phyloP scores from a whole-genome alignment of 2,797 vertebrate genomes.

The Scarus forsteni region DNA sequence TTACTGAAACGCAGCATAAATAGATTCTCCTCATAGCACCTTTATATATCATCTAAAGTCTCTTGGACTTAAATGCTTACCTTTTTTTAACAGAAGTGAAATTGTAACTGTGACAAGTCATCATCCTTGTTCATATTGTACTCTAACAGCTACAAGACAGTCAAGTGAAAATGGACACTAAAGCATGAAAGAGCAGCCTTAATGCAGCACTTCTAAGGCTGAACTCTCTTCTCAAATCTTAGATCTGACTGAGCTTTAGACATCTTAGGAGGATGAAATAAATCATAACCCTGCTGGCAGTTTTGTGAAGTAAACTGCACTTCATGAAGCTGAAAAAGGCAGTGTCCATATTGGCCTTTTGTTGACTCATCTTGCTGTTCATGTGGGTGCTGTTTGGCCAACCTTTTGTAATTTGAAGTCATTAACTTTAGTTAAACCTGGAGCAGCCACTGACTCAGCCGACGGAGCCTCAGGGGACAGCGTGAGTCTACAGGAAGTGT shows the following conservation, averaged over 20 bases:
- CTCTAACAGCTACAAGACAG: too few relatives aligned
- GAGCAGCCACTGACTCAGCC: slow-evolving; percentile 18
- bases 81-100: too few relatives aligned
- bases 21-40: too few relatives aligned
- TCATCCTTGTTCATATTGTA: too few relatives aligned
- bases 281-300: slow-evolving; percentile 24
- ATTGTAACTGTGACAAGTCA: too few relatives aligned
- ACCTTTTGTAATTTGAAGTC: slow-evolving; percentile 7
- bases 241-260: background rate
- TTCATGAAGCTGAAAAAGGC: slow-evolving; percentile 25
- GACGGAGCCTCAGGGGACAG: slow-evolving; percentile 1
- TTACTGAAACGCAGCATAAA: too few relatives aligned
- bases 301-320: slow-evolving; percentile 40
- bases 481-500: slow-evolving; percentile 27
- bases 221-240: too few relatives aligned
- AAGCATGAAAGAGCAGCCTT: too few relatives aligned
- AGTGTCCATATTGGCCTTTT: slow-evolving; percentile 1
- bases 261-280: slow-evolving; percentile 5
- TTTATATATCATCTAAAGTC: too few relatives aligned
- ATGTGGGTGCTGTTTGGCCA: background rate
- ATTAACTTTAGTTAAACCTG: slow-evolving; percentile 17
- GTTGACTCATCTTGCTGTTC: slow-evolving; percentile 3
- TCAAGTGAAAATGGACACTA: too few relatives aligned
- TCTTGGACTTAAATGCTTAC: too few relatives aligned
- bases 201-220: too few relatives aligned